phyloP scores from a whole-genome alignment of 2,797 vertebrate species.

The Hirundo rustica region DNA sequence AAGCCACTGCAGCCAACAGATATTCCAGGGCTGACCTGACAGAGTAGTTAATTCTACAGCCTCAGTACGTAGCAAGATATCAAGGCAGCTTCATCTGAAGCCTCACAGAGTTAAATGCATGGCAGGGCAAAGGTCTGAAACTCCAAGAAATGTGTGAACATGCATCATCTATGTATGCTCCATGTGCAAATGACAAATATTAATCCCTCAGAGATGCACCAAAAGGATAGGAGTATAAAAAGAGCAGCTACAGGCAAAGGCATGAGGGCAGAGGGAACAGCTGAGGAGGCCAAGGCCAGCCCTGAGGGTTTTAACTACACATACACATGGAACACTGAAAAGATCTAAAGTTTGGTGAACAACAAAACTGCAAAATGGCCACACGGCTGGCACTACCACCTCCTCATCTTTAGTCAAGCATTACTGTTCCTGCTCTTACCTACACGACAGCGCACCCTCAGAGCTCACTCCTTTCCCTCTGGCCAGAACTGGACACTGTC shows the following conservation, averaged over 20 bases:
- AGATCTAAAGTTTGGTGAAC: neutral
- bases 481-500: neutral
- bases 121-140: neutral
- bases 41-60: neutral
- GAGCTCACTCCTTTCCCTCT: neutral
- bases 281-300: neutral
- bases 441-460: accelerated
- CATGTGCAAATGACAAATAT: neutral
- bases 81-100: neutral
- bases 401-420: neutral
- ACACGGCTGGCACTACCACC: neutral
- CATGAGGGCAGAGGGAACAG: neutral
- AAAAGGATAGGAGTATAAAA: neutral
- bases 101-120: neutral
- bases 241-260: neutral
- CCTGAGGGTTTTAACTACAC: neutral
- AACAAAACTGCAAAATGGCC: neutral
- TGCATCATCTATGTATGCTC: neutral
- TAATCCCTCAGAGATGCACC: neutral
- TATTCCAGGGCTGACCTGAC: neutral
- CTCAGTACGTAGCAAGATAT: neutral
- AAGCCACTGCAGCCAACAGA: neutral
- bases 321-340: neutral
- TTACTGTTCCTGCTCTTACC: neutral
- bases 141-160: neutral